These are phyloP conservation scores for Microtus oregoni DNA, from an alignment of 2,113 vertebrate genomes.

Conservation along the genomic window DNA sequence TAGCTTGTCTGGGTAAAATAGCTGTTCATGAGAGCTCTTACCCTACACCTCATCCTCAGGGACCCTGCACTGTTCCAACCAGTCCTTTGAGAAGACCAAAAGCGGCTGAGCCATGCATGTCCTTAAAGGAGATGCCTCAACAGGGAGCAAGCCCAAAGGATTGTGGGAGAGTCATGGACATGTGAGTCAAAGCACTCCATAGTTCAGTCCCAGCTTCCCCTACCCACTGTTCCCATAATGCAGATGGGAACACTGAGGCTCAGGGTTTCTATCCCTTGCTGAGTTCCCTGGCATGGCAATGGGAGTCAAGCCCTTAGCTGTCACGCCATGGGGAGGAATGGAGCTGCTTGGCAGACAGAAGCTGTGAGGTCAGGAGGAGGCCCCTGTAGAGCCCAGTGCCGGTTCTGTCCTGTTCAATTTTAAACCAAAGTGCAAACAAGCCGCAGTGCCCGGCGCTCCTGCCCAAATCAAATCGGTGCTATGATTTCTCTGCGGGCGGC, in stretches of 20 bases:
- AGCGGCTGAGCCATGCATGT: background rate
- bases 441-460: constrained; percentile 21
- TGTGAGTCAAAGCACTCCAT: background rate
- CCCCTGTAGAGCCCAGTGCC: background rate
- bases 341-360: background rate
- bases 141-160: background rate
- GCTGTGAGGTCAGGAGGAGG: background rate
- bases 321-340: background rate
- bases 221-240: background rate
- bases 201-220: too few species aligned
- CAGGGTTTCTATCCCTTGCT: background rate
- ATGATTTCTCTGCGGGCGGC: constrained; percentile 57
- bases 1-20: background rate
- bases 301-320: background rate
- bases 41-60: background rate
- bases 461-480: constrained; percentile 64
- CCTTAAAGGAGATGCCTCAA: background rate
- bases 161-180: fast-evolving
- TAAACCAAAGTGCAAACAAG: constrained; percentile 69
- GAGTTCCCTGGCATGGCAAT: background rate
- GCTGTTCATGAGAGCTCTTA: background rate
- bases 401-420: constrained; percentile 72
- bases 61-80: background rate
- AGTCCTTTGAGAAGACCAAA: background rate
- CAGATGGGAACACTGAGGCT: background rate